Base-by-base conservation (phyloP, 64 coral and sea anemone genomes). In the Trachythela sp. region DNA sequence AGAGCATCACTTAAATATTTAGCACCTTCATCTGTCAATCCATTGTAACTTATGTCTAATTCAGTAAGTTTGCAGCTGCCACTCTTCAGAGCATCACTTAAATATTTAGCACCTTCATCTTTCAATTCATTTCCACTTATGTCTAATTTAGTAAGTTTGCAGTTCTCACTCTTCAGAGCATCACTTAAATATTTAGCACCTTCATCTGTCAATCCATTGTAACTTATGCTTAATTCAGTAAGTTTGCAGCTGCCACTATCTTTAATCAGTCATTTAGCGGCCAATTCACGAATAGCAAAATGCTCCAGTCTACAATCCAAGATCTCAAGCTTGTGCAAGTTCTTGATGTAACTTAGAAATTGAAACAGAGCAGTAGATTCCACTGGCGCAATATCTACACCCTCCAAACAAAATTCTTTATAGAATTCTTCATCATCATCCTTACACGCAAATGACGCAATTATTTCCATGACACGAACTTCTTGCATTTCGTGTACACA, bases 1-100 rank as follows among this genome's bases (percentile, higher is more conserved):
- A 80, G 75, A 37, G 75, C 75, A 38, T 80, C 34, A 22, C 75
- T 80, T 80, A 80, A 39, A 39, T 35, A 80, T 36, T 80, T 80
- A 15, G 75, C 75, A 38, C 75, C 37, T 37, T 80, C 32, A 39
- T 37, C 75, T 15, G 2, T 39, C 13, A 80, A 15, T 35, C 35
- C 20, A 38, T 80, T 80, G 8, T 0, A 0, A 29, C 2, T 0
- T 15, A 80, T 0, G 33, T 20, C 2, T 39, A 80, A 80, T 0
- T 80, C 0, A 80, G 37, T 37, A 34, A 80, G 75, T 37, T 80
- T 39, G 20, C 75, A 80, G 37, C 35, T 80, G 15, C 14, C 75
- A 80, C 37, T 80, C 37, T 39, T 37, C 8, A 80, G 75, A 39
- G 75, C 13, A 13, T 80, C 34, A 0, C 34, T 0, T 36, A 80